Conservation (phyloP, 2,888 invertebrate species). For the Apodemia zela region DNA sequence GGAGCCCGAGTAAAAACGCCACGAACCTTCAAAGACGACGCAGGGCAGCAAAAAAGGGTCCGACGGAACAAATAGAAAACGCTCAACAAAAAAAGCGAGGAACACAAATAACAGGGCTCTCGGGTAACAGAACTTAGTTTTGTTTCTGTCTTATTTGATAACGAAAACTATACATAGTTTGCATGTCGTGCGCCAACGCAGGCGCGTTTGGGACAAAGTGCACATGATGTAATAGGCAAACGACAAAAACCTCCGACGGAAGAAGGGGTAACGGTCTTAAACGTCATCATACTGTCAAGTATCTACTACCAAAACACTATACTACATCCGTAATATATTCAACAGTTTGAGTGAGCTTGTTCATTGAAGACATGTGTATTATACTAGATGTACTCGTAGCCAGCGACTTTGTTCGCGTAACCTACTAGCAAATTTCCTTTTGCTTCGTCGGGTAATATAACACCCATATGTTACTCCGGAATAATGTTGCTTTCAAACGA, state of each 20-base stretch:
- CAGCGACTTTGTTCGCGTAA: too few species aligned
- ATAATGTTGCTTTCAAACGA: too few species aligned
- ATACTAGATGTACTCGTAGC: too few species aligned
- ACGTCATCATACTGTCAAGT: slow-evolving; percentile 50
- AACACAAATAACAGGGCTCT: slow-evolving; percentile 66
- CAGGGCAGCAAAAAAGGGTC: slow-evolving; percentile 72
- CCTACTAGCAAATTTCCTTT: too few species aligned
- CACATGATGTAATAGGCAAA: slow-evolving; percentile 65
- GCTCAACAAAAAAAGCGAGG: slow-evolving; percentile 62
- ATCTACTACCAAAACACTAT: neutral
- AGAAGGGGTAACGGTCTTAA: slow-evolving; percentile 61
- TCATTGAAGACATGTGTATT: slow-evolving; percentile 25
- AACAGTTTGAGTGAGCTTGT: slow-evolving; percentile 29
- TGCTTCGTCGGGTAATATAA: too few species aligned
- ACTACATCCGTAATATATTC: neutral
- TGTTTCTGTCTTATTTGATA: slow-evolving; percentile 47
- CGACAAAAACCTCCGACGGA: slow-evolving; percentile 63
- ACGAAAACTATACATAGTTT: slow-evolving; percentile 58
- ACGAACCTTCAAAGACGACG: slow-evolving; percentile 65
- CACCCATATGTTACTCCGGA: too few species aligned
- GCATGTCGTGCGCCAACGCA: slow-evolving; percentile 74
- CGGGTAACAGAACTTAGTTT: slow-evolving; percentile 65
- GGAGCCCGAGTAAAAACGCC: slow-evolving; percentile 63
- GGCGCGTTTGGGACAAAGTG: slow-evolving; percentile 50
- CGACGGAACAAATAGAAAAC: slow-evolving; percentile 77